phyloP scores from a whole-genome alignment of 2,797 vertebrate genomes.

The Denticeps clupeoides region DNA sequence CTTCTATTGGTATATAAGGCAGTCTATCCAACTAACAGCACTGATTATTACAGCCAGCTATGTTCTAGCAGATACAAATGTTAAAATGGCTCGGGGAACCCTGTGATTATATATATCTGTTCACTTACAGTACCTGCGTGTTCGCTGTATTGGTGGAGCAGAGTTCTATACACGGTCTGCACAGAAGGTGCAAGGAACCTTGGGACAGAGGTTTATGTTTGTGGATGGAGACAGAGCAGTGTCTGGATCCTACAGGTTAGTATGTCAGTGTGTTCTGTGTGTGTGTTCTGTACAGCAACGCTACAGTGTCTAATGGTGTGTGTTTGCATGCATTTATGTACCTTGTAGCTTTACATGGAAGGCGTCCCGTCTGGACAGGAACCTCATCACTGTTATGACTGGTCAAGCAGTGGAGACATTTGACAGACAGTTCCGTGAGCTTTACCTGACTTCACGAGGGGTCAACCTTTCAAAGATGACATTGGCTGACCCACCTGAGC shows the following conservation, averaged over 20 bases:
- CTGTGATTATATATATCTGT: background rate
- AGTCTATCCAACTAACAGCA: no score
- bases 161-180: constrained; percentile 85
- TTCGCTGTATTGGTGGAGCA: constrained; percentile 73
- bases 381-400: constrained; percentile 82
- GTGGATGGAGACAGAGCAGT: constrained; percentile 85
- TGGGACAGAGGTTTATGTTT: constrained; percentile 91
- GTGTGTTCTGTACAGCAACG: background rate
- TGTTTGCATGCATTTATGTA: background rate
- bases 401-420: constrained; percentile 91
- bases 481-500: constrained; percentile 69
- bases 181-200: constrained; percentile 71
- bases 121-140: constrained; percentile 69
- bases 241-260: constrained; percentile 83
- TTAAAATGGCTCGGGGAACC: no score
- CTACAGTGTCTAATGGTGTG: background rate
- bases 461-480: constrained; percentile 76
- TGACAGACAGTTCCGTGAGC: constrained; percentile 83
- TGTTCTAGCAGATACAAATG: no score
- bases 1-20: no score
- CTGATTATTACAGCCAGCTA: no score
- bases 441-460: constrained; percentile 72
- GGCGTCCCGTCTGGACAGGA: constrained; percentile 80
- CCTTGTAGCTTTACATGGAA: constrained; percentile 86
- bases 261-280: constrained; percentile 32